Conservation (phyloP, 1,140 invertebrate species). For the Odontomachus brunneus region DNA sequence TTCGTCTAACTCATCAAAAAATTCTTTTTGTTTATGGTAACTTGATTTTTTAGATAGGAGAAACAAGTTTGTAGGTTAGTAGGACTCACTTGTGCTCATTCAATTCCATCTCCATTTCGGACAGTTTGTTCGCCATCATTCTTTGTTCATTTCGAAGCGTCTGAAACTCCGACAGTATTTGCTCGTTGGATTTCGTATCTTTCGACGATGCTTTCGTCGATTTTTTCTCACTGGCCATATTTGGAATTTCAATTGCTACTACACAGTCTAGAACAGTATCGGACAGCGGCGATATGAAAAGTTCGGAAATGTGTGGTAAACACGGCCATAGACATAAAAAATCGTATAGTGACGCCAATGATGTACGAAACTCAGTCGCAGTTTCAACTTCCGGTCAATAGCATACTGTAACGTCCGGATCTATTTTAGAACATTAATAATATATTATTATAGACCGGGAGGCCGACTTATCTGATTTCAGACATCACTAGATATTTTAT, state of each 20-base stretch:
- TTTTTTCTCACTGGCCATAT: constrained; percentile 73
- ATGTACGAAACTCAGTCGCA: too few relatives aligned
- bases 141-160: constrained; percentile 94
- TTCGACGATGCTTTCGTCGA: constrained; percentile 59
- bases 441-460: too few relatives aligned
- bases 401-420: too few relatives aligned
- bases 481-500: too few relatives aligned
- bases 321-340: neutral
- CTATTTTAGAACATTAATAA: too few relatives aligned
- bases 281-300: neutral
- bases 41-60: neutral
- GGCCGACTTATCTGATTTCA: too few relatives aligned
- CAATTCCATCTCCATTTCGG: constrained; percentile 96
- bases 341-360: too few relatives aligned
- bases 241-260: constrained; percentile 56
- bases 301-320: neutral
- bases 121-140: constrained; percentile 93
- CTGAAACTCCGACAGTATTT: constrained; percentile 95
- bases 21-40: neutral
- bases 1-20: neutral
- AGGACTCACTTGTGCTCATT: constrained; percentile 96
- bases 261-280: constrained; percentile 1
- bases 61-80: constrained; percentile 69
- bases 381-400: too few relatives aligned
- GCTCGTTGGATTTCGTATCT: constrained; percentile 88